Percentiles rank a stretch among this genome's conserved stretches.
Conservation (phyloP, 2,113 vertebrate species). For the Rhegmatorhina hoffmannsi region DNA sequence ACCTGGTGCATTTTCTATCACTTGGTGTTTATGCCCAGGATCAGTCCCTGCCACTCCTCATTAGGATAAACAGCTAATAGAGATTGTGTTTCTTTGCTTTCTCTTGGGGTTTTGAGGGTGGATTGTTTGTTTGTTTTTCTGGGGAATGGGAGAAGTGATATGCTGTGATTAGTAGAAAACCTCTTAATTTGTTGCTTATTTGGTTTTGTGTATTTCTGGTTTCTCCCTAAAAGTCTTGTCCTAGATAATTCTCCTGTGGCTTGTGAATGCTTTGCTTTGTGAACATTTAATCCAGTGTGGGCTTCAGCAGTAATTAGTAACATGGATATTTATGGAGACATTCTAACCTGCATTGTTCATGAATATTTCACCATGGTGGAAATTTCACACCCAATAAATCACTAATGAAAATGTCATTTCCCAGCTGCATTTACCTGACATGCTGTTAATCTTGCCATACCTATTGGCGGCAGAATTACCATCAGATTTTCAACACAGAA, state of each 20-base stretch:
- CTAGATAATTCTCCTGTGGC: conserved; percentile 35
- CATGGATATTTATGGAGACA: conserved; percentile 55
- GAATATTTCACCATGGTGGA: conserved; percentile 69
- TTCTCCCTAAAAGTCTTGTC: conserved; percentile 40
- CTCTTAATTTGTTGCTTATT: conserved; percentile 42
- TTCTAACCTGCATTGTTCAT: conserved; percentile 70
- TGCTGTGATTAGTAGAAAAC: conserved; percentile 7
- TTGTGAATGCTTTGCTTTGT: conserved; percentile 50
- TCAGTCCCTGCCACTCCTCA: neutral
- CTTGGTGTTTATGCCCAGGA: neutral
- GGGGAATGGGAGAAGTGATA: neutral
- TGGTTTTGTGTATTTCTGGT: conserved; percentile 24
- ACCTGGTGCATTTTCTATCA: neutral
- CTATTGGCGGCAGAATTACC: conserved; percentile 75
- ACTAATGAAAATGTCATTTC: conserved; percentile 84
- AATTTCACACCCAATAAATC: conserved; percentile 79
- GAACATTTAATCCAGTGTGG: conserved; percentile 52
- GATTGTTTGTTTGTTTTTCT: neutral
- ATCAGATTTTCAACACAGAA: conserved; percentile 72
- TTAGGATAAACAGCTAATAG: neutral
- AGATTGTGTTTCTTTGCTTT: neutral
- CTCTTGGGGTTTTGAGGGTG: neutral
- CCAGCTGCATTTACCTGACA: conserved; percentile 75
- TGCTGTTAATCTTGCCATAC: conserved; percentile 76
- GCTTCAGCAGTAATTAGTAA: conserved; percentile 69